Percentiles rank a stretch among this genome's conserved stretches.
These are phyloP conservation scores for Pseudorhombus dupliciocellatus DNA, from an alignment of 2,113 vertebrate species.

Conservation along the genomic window DNA sequence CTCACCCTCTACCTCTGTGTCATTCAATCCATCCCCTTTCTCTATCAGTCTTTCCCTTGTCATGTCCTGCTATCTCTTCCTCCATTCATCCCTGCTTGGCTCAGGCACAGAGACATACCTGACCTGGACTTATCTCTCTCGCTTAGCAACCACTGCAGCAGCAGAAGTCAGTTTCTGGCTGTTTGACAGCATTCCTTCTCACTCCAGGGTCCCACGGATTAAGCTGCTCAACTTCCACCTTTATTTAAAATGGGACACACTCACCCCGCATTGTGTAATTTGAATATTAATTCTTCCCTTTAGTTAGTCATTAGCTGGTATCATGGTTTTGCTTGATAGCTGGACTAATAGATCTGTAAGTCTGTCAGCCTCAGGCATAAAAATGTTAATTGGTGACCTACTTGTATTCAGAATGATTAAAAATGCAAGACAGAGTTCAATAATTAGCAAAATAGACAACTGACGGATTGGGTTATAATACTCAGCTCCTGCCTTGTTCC, in stretches of 20 bases:
- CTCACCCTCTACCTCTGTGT: constrained; percentile 22
- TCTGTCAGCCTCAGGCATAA: not conserved
- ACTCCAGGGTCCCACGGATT: constrained; percentile 15
- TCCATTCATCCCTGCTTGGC: constrained; percentile 57
- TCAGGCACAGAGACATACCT: constrained; percentile 73
- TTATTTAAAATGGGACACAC: constrained; percentile 24
- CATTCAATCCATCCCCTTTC: constrained; percentile 33
- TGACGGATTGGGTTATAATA: not conserved
- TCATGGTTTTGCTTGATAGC: not conserved
- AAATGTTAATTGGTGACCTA: not conserved
- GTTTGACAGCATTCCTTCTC: constrained; percentile 50
- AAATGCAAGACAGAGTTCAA: not conserved
- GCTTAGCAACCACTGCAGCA: constrained; percentile 38
- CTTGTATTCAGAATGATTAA: not conserved
- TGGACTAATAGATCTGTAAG: not conserved
- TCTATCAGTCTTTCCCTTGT: constrained; percentile 25
- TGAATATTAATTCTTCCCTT: not conserved
- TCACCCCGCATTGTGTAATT: not conserved
- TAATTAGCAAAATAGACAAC: not conserved
- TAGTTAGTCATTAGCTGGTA: not conserved
- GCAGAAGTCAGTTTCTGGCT: constrained; percentile 43
- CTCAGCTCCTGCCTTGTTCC: not conserved
- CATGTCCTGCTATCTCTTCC: constrained; percentile 47
- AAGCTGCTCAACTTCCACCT: constrained; percentile 37
- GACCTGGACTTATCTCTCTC: constrained; percentile 69